phyloP scores from a whole-genome alignment of 1,140 invertebrate species.

The Asobara japonica region DNA sequence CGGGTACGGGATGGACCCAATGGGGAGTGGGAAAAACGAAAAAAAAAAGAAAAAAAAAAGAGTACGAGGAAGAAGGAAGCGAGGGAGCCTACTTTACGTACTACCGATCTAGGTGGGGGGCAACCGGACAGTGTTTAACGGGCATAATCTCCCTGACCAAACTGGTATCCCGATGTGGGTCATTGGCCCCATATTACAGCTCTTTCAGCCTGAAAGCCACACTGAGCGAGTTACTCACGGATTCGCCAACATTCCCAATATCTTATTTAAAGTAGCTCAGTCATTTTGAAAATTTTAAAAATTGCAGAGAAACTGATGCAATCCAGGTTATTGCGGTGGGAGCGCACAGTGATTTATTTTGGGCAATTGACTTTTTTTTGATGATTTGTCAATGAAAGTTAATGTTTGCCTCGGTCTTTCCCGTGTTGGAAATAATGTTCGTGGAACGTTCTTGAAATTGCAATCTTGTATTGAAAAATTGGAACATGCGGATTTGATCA shows the following conservation, averaged over 20 bases:
- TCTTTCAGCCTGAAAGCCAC: background rate
- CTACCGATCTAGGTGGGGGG: background rate
- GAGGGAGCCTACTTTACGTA: constrained; percentile 28
- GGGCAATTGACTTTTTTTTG: too few species aligned
- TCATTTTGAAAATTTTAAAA: too few species aligned
- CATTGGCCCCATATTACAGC: constrained; percentile 41
- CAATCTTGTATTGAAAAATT: too few species aligned
- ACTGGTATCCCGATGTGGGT: constrained; percentile 58
- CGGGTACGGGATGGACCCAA: constrained; percentile 14
- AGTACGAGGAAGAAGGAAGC: constrained; percentile 5
- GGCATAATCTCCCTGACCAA: constrained; percentile 54
- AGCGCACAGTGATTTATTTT: too few species aligned
- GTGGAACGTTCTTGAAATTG: too few species aligned
- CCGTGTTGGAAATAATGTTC: too few species aligned
- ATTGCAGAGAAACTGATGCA: too few species aligned
- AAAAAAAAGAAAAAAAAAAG: background rate
- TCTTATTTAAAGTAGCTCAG: too few species aligned
- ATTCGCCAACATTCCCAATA: constrained; percentile 47
- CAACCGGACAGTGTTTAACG: constrained; percentile 48
- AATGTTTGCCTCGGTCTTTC: too few species aligned
- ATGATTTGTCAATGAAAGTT: too few species aligned
- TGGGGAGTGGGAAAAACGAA: background rate
- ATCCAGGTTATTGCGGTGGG: too few species aligned
- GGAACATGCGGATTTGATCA: too few species aligned
- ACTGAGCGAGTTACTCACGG: constrained; percentile 49